Conservation (phyloP, 2,113 vertebrate genomes). For the Electrona antarctica region DNA sequence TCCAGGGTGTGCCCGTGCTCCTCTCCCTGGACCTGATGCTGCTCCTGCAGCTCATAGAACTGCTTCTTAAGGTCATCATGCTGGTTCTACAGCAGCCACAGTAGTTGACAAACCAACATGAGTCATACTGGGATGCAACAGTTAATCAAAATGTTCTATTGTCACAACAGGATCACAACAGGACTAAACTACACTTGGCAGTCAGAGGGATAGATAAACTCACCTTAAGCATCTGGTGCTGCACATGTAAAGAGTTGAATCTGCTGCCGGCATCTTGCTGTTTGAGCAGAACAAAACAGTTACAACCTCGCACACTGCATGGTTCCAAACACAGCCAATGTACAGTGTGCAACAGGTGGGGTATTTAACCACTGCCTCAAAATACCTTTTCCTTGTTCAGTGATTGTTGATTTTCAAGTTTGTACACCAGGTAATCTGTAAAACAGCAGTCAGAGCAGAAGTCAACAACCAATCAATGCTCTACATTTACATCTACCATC, state of each 20-base stretch:
- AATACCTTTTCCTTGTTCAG: conserved; percentile 96
- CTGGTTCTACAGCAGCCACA: conserved; percentile 83
- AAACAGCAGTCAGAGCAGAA: conserved; percentile 19
- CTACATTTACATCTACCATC: too few relatives aligned
- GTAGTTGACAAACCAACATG: too few relatives aligned
- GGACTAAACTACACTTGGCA: too few relatives aligned
- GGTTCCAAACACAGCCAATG: not conserved
- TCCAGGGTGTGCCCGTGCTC: conserved; percentile 86
- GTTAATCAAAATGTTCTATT: too few relatives aligned
- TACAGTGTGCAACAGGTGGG: not conserved
- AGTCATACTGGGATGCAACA: too few relatives aligned
- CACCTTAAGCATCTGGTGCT: conserved; percentile 98
- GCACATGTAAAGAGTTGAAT: conserved; percentile 88
- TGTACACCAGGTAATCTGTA: conserved; percentile 94
- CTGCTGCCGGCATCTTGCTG: conserved; percentile 92
- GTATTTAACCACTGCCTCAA: not conserved
- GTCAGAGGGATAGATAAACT: conserved; percentile 32
- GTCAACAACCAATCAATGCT: too few relatives aligned
- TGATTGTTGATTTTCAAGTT: conserved; percentile 94
- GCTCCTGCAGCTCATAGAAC: conserved; percentile 87
- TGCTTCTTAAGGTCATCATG: conserved; percentile 95
- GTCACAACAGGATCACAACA: too few relatives aligned
- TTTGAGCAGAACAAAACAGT: conserved; percentile 47
- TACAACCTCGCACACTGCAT: not conserved
- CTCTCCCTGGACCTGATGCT: conserved; percentile 86